Evolutionary conservation across 1,140 invertebrate species (phyloP), one percentile per base, ranked within the genome.

Genomic region (Panulirus ornatus): DNA sequence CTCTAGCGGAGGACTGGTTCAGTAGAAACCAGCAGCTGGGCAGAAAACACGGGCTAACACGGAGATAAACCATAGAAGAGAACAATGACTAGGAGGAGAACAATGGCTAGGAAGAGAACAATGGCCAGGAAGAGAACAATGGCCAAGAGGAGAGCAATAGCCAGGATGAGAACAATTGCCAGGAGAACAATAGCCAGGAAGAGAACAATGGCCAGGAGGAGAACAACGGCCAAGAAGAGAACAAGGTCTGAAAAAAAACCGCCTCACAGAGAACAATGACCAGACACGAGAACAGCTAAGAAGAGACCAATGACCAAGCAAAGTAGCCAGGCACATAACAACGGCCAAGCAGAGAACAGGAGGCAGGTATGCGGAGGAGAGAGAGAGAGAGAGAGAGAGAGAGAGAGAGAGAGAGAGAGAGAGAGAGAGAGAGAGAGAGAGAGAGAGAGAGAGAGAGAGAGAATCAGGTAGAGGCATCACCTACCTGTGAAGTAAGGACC

Each of bases 381-480:
- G 63, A 22, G 2, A 73, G 70, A 30, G 19, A 34, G 70, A 34
- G 27, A 34, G 27, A 34, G 2, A 73, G 19, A 34, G 70, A 34
- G 70, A 30, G 30, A 34, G 70, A n/a, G n/a, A 73, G 30, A n/a
- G 30, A n/a, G 70, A n/a, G 30, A 30, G 30, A 34, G 70, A 30
- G 70, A 73, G 70, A 34, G 30, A 34, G 30, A 73, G 19, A 66
- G 5, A 66, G 63, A 66, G 63, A 66, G 63, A 66, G 63, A 66
- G 63, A 66, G 63, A 66, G 63, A 66, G 63, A 66, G 63, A 66
- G 63, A 66, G 63, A 66, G 63, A 66, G 63, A 66, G 63, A 66
- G 63, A 22, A 19, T 6, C 6, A 22, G 19, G 3, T 22, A 66
- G 63, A 66, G 63, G 19, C 6, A 22, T 6, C 6, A 19, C 6